Evolutionary conservation across 2,113 vertebrate genomes (phyloP).

Genomic region (Xyliphius kryptos): DNA sequence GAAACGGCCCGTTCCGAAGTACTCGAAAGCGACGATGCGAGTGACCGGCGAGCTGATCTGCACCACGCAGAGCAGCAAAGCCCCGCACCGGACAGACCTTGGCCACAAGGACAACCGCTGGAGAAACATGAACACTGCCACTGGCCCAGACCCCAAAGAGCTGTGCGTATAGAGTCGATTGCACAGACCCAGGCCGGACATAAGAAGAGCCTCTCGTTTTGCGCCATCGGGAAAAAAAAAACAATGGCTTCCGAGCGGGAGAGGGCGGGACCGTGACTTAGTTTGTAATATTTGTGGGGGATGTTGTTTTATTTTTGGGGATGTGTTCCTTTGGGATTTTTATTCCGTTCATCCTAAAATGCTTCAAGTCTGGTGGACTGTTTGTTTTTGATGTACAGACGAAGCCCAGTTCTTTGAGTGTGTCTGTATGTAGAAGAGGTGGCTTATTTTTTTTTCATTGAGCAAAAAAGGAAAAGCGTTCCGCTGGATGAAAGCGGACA

Average conservation of each 20-base stretch:
- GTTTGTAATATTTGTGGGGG: too few species aligned
- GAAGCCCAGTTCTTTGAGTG: slow-evolving; percentile 57
- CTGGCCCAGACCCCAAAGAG: slow-evolving; percentile 70
- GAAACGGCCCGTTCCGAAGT: slow-evolving; percentile 76
- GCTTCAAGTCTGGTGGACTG: slow-evolving; percentile 63
- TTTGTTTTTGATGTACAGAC: slow-evolving; percentile 63
- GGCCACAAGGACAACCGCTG: slow-evolving; percentile 91
- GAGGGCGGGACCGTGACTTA: too few species aligned
- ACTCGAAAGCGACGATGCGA: slow-evolving; percentile 70
- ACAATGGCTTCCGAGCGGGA: too few species aligned
- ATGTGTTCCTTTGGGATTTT: background rate
- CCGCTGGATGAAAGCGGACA: slow-evolving; percentile 44
- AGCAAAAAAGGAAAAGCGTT: slow-evolving; percentile 44
- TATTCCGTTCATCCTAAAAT: slow-evolving; percentile 56
- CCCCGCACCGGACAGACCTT: slow-evolving; percentile 72
- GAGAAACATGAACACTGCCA: slow-evolving; percentile 70
- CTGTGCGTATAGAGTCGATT: slow-evolving; percentile 56
- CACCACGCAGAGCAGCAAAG: slow-evolving; percentile 70
- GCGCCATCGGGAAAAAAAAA: too few species aligned
- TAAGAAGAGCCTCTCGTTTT: too few species aligned
- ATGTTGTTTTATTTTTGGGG: too few species aligned
- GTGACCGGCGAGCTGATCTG: slow-evolving; percentile 71
- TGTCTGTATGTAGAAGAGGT: slow-evolving; percentile 58
- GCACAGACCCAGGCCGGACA: slow-evolving; percentile 2
- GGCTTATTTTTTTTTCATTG: slow-evolving; percentile 50